phyloP scores from a whole-genome alignment of 1,140 invertebrate species.

The Pemphigus obesinymphae region DNA sequence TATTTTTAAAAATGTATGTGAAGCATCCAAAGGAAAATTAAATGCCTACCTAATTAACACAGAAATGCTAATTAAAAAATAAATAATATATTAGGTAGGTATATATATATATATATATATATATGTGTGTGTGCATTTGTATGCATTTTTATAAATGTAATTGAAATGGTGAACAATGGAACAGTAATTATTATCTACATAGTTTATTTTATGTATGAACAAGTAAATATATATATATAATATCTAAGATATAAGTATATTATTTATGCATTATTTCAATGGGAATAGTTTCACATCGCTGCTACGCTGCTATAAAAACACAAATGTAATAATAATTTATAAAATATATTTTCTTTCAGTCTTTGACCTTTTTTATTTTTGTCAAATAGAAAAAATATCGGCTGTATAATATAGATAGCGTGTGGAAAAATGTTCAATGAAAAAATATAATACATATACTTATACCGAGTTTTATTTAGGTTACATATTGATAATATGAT shows the following conservation, averaged over 20 bases:
- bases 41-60: neutral
- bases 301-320: neutral
- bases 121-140: too few relatives aligned
- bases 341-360: neutral
- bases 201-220: neutral
- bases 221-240: neutral
- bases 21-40: neutral
- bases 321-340: neutral
- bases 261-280: neutral
- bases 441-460: too few relatives aligned
- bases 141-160: neutral
- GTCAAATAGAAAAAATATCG: neutral
- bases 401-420: neutral
- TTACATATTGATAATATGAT: too few relatives aligned
- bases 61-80: neutral
- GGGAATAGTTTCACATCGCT: conserved; percentile 12
- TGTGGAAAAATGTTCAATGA: neutral
- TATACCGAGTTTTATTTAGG: too few relatives aligned
- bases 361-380: neutral
- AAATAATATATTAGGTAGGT: too few relatives aligned
- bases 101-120: too few relatives aligned
- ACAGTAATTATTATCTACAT: neutral
- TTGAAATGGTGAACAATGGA: neutral
- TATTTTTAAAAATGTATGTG: too few relatives aligned
- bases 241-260: neutral